Conservation (phyloP, 2,888 invertebrate species). For the Calliphora vomitoria region DNA sequence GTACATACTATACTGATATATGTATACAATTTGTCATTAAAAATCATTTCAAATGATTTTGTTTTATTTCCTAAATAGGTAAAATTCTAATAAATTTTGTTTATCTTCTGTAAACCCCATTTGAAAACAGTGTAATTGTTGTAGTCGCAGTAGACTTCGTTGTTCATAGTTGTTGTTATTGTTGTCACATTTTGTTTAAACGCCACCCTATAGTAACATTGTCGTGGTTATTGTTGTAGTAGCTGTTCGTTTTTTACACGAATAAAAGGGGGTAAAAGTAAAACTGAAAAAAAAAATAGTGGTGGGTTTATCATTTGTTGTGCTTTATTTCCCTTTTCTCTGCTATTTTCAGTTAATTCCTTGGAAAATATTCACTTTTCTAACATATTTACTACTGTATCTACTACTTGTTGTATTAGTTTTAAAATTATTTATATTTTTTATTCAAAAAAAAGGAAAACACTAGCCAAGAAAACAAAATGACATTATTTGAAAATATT, state of each 20-base stretch:
- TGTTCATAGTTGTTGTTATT: conserved; percentile 7
- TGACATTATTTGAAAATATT: conserved; percentile 67
- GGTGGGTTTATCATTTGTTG: conserved; percentile 52
- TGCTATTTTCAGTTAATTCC: conserved; percentile 7
- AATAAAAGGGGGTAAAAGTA: conserved; percentile 33
- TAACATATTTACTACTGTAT: conserved; percentile 25
- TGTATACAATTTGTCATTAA: neutral
- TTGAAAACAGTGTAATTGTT: conserved; percentile 4
- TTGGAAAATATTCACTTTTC: conserved; percentile 25
- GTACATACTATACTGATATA: neutral
- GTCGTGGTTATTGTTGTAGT: conserved; percentile 7
- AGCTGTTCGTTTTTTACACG: neutral
- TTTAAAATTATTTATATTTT: conserved; percentile 53
- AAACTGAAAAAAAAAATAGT: conserved; percentile 35
- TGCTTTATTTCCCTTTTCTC: neutral
- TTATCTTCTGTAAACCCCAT: too few species aligned
- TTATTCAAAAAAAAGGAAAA: conserved; percentile 50
- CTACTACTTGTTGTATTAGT: conserved; percentile 63
- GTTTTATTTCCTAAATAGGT: too few species aligned
- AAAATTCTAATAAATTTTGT: too few species aligned
- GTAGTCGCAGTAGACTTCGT: neutral
- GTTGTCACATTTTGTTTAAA: conserved; percentile 24
- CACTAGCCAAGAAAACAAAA: conserved; percentile 64
- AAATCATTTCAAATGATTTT: too few species aligned
- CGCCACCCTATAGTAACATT: conserved; percentile 58